Evolutionary conservation across 2,888 invertebrate species (phyloP).

Genomic region (Pecten maximus): DNA sequence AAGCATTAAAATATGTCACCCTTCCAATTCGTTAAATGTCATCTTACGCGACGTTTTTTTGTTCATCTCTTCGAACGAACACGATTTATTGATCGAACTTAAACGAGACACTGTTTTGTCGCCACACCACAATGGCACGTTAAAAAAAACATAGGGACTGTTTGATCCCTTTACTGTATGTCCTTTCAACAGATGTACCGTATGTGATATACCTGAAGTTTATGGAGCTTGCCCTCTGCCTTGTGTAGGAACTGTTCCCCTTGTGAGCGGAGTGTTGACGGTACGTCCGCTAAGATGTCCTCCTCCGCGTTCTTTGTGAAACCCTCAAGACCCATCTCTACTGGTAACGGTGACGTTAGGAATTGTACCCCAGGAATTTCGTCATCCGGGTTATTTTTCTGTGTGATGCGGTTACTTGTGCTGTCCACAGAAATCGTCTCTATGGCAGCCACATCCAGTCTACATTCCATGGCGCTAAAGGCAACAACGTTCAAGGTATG

Average conservation of each 20-base stretch:
- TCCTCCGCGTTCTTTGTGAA: conserved; percentile 39
- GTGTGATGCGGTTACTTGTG: neutral
- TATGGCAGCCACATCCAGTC: conserved; percentile 13
- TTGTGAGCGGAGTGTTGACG: neutral
- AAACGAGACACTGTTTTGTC: too few species aligned
- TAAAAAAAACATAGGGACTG: too few species aligned
- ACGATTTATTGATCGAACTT: too few species aligned
- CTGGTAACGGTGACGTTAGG: conserved; percentile 23
- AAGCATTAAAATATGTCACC: too few species aligned
- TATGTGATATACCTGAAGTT: conserved; percentile 1
- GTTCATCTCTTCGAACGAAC: too few species aligned
- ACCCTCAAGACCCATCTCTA: conserved; percentile 39
- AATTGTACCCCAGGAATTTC: conserved; percentile 44
- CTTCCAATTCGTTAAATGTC: too few species aligned
- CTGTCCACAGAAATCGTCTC: conserved; percentile 15
- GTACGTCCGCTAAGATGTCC: conserved; percentile 41
- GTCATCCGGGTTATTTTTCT: too few species aligned
- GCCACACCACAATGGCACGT: too few species aligned
- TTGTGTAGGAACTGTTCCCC: neutral
- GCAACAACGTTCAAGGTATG: too few species aligned
- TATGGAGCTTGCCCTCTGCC: neutral
- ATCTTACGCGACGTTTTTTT: too few species aligned
- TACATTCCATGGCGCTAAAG: conserved; percentile 44
- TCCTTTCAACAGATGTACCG: too few species aligned
- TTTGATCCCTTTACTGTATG: too few species aligned